Percentiles rank a stretch among this genome's conserved stretches.
Conservation (phyloP, 2,113 vertebrate genomes). For the Agelaius phoeniceus region DNA sequence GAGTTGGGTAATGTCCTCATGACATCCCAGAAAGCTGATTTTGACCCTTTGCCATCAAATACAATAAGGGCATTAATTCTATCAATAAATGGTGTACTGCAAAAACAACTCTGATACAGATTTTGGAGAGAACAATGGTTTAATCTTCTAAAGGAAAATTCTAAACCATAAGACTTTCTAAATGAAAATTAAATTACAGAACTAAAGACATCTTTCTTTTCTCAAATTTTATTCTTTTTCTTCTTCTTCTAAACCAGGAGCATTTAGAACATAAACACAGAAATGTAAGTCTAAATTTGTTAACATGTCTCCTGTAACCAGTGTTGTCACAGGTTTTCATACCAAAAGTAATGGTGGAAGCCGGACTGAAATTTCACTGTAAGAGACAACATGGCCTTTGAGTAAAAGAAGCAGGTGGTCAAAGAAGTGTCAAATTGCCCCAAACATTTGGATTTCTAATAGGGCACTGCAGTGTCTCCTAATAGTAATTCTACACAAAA, state of each 20-base stretch:
- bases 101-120: not conserved
- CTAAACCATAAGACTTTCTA: not conserved
- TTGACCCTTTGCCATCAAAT: not conserved
- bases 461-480: not conserved
- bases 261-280: not conserved
- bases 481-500: not conserved
- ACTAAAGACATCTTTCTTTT: not conserved
- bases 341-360: not conserved
- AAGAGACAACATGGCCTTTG: not conserved
- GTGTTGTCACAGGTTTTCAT: not conserved
- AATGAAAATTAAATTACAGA: not conserved
- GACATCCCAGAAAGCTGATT: not conserved
- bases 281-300: not conserved
- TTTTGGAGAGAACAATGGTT: not conserved
- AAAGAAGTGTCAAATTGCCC: not conserved
- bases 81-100: not conserved
- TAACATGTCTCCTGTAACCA: not conserved
- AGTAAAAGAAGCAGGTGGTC: not conserved
- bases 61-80: not conserved
- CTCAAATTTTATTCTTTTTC: not conserved
- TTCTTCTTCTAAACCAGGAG: not conserved
- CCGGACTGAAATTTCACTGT: not conserved
- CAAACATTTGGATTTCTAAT: not conserved
- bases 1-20: not conserved
- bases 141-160: not conserved